Evolutionary conservation across 1,140 invertebrate species (phyloP), one percentile per base, ranked within the genome.

Genomic region (Condylostylus longicornis): DNA sequence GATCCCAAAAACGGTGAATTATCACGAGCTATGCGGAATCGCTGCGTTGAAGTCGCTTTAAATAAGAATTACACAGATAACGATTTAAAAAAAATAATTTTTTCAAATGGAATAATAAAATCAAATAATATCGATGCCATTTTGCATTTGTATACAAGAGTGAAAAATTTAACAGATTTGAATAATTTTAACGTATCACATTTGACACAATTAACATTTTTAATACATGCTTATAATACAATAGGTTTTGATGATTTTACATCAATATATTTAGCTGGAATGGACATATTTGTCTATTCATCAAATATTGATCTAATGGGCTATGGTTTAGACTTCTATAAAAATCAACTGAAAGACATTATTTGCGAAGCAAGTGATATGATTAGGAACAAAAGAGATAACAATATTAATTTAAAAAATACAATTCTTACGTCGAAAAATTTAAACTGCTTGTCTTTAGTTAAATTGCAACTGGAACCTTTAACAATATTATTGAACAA

Each of bases 21-120:
- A 39, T 99, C 95, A 4, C 73, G 93, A 52, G 94, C 95, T 1
- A 98, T 98, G 94, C 73, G 93, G 41, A 99, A 99, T 58, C 71
- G 95, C 56, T 90, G 93, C 4, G 73, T 98, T 1, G 95, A 98
- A 68, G 82, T 98, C 44, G 91, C 69, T 48, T 59, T 96, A 28
- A 54, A 68, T 0, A 50, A 58, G 5, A 49, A 64, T n/a, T 57
- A 63, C 33, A 54, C 49, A n/a, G 13, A 42, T 17, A 41, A 58
- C 15, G 78, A 80, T 51, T 46, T 70, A 36, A 61, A 64, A 30
- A 68, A 72, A 5, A 51, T 79, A 35, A 53, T 80, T 1, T 51
- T 59, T 33, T 51, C 60, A 9, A 48, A 60, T 23, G 75, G 75
- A 4, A 45, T 80, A 6, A 34, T 47, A 15, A 13, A 61, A 39